Conservation (phyloP, 2,797 vertebrate genomes). For the Uromys caudimaculatus region DNA sequence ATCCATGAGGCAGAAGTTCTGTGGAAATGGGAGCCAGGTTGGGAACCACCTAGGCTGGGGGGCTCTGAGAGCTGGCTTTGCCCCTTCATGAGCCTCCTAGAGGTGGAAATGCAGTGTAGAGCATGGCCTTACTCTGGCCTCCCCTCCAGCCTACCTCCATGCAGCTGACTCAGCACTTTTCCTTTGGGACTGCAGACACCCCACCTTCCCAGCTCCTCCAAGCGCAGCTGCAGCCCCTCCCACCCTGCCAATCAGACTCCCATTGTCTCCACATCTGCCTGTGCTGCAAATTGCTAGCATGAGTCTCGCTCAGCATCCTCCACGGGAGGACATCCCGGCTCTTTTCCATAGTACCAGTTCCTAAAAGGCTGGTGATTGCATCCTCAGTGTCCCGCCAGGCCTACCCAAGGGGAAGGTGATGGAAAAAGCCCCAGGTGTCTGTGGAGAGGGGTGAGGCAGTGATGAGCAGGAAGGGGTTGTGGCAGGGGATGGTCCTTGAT, state of each 20-base stretch:
- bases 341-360: conserved; percentile 5
- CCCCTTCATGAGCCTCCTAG: too few relatives aligned
- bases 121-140: background rate
- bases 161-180: conserved; percentile 31
- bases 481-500: background rate
- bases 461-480: background rate
- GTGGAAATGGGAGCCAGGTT: background rate
- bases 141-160: background rate
- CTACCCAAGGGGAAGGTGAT: background rate
- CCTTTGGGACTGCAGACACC: background rate
- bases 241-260: conserved; percentile 70
- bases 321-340: background rate
- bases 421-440: conserved; percentile 55
- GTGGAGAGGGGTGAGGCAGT: background rate
- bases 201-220: background rate
- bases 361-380: conserved; percentile 75
- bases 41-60: background rate
- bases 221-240: conserved; percentile 50
- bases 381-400: background rate
- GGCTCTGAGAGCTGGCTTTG: background rate
- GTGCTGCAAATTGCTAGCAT: conserved; percentile 1
- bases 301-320: conserved; percentile 31
- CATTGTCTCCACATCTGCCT: conserved; percentile 76
- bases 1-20: background rate
- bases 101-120: background rate